Evolutionary conservation across 1,140 invertebrate genomes (phyloP).

Genomic region (Heliothis virescens): DNA sequence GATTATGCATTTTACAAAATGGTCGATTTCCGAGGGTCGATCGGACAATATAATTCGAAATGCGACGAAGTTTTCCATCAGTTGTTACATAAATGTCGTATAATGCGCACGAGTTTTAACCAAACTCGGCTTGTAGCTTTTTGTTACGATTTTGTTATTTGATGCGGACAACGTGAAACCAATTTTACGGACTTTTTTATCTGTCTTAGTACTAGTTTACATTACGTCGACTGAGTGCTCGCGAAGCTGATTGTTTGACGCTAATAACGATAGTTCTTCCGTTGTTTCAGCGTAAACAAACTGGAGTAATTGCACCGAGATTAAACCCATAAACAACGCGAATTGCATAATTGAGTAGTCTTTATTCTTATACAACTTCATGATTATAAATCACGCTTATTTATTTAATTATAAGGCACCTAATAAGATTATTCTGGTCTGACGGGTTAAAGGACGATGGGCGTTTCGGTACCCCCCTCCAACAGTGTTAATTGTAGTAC

Average conservation of each 20-base stretch:
- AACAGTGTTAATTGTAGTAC: too few relatives aligned
- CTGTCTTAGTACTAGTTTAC: not conserved
- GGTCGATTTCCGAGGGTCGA: conserved; percentile 23
- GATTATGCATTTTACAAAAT: conserved; percentile 42
- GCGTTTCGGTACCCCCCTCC: too few relatives aligned
- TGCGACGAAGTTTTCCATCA: conserved; percentile 12
- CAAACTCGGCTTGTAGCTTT: conserved; percentile 18
- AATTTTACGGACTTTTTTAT: conserved; percentile 5
- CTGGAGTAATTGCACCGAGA: not conserved
- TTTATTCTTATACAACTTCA: not conserved
- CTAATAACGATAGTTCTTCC: not conserved
- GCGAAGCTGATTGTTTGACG: not conserved
- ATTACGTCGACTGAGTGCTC: not conserved
- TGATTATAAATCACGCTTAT: not conserved
- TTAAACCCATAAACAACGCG: not conserved
- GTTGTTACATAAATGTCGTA: conserved; percentile 31
- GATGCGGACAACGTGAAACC: conserved; percentile 13
- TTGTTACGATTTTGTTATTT: conserved; percentile 28
- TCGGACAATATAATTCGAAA: conserved; percentile 17
- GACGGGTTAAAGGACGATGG: not conserved
- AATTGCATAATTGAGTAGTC: not conserved
- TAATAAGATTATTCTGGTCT: not conserved
- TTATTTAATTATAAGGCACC: not conserved
- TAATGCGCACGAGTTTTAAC: not conserved
- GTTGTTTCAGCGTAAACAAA: not conserved